These are phyloP conservation scores for Criorhina ranunculi DNA, from an alignment of 2,888 invertebrate genomes.

Conservation along the genomic window DNA sequence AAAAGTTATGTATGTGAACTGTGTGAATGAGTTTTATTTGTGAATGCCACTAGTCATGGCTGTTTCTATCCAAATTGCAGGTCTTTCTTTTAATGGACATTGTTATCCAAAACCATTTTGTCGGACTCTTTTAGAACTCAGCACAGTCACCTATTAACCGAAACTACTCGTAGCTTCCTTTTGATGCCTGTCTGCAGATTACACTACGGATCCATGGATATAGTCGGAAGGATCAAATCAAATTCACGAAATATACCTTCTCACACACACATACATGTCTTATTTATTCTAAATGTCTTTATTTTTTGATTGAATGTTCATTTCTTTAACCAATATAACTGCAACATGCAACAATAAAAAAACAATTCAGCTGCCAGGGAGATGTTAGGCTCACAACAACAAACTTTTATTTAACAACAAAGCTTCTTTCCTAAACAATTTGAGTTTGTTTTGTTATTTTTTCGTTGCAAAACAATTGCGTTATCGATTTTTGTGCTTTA, in stretches of 20 bases:
- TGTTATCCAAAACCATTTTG: no score
- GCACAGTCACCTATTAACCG: no score
- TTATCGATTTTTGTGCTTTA: constrained; percentile 76
- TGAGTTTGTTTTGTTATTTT: constrained; percentile 31
- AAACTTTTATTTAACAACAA: constrained; percentile 18
- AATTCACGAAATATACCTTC: background rate
- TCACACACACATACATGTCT: constrained; percentile 37
- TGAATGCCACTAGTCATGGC: no score
- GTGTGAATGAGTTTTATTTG: no score
- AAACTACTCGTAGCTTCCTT: no score
- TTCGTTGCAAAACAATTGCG: constrained; percentile 71
- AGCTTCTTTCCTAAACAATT: constrained; percentile 52
- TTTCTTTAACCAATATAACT: constrained; percentile 34
- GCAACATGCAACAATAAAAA: constrained; percentile 30
- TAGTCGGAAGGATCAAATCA: no score
- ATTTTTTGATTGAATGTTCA: constrained; percentile 3
- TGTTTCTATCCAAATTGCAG: no score
- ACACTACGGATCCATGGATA: no score
- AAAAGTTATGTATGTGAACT: no score
- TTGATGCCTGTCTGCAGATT: no score
- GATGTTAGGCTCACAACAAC: constrained; percentile 49
- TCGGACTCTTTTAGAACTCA: no score
- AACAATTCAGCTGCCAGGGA: constrained; percentile 34
- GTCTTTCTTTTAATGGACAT: no score
- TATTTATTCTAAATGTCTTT: constrained; percentile 9